Conservation (phyloP, 2,888 invertebrate genomes). For the Drosophila kuntzei region DNA sequence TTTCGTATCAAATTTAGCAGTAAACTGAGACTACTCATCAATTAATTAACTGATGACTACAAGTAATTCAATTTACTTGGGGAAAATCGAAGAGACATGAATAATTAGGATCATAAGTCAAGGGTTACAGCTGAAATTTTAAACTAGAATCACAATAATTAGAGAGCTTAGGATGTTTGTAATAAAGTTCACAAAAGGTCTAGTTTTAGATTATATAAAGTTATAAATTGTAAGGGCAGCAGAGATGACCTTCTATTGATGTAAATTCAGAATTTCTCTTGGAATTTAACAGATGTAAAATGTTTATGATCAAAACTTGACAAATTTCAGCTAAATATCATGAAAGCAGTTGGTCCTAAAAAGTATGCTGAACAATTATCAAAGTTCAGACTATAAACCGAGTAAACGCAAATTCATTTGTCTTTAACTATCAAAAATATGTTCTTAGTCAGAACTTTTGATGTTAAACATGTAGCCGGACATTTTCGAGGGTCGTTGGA, state of each 20-base stretch:
- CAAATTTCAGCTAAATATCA: not conserved
- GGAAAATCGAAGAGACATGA: not conserved
- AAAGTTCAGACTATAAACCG: constrained; percentile 3
- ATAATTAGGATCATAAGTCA: constrained; percentile 14
- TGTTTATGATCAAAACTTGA: constrained; percentile 5
- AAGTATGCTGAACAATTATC: constrained; percentile 9
- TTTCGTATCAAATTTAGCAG: constrained; percentile 1
- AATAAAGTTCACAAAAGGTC: constrained; percentile 3
- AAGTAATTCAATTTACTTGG: not conserved
- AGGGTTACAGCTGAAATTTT: not conserved
- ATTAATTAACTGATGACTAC: constrained; percentile 8
- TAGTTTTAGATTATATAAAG: not conserved
- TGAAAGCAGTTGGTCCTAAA: not conserved
- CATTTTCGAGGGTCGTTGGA: constrained; percentile 9
- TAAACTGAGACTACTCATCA: constrained; percentile 2
- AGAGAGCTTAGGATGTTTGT: not conserved
- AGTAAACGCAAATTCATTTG: constrained; percentile 9
- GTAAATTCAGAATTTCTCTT: not conserved
- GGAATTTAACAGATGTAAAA: constrained; percentile 5
- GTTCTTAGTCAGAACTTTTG: constrained; percentile 50
- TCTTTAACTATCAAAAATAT: constrained; percentile 10
- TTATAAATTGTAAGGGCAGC: not conserved
- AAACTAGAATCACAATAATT: not conserved
- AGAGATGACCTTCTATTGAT: not conserved
- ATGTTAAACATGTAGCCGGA: constrained; percentile 47